Base-by-base conservation (phyloP, 2,797 vertebrate genomes). In the Peromyscus nudipes region DNA sequence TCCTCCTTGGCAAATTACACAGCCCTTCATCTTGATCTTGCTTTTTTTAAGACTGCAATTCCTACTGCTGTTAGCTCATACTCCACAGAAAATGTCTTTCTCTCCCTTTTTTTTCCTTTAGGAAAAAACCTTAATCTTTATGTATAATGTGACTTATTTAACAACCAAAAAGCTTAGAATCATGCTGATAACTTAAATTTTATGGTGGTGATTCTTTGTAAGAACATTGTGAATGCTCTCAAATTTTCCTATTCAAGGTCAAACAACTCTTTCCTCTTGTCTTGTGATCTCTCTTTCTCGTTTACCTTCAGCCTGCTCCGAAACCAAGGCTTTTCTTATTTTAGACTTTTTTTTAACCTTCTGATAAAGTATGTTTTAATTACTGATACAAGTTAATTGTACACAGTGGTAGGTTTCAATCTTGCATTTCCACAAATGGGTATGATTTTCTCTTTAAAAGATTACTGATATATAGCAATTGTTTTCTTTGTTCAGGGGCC, bases 21-120 rank as follows among this genome's bases (percentile, higher is more conserved):
- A 55, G 65, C 88, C 40, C 3, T 64, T 43, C 23, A 76, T 64
- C 3, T 89, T 49, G 34, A n/a, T 25, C 6, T 75, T 64, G 1
- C 3, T 96, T 93, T 49, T 23, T 69, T 71, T 92, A 81, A 90
- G 80, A 76, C 80, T 91, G 4, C 10, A 73, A 82, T 85, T 85
- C 5, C 34, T 25, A 91, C 34, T 92, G 9, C n/a, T 16, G 62
- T 31, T 25, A 43, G 3, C 31, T 4, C 2, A 62, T 0, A 1
- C 1, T 25, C 23, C 29, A 57, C 27, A 67, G 0, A 89, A 6
- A 85, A 37, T 76, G 9, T 64, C 40, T 73, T 14, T 52, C 13
- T 52, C 13, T 52, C 13, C 13, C 10, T 49, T 49, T 40, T 9
- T 3, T 40, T 52, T 75, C 75, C 3, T 23, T 37, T 52, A 1